These are phyloP conservation scores for Tetramorium alpestre DNA, from an alignment of 1,140 invertebrate species.

Conservation along the genomic window DNA sequence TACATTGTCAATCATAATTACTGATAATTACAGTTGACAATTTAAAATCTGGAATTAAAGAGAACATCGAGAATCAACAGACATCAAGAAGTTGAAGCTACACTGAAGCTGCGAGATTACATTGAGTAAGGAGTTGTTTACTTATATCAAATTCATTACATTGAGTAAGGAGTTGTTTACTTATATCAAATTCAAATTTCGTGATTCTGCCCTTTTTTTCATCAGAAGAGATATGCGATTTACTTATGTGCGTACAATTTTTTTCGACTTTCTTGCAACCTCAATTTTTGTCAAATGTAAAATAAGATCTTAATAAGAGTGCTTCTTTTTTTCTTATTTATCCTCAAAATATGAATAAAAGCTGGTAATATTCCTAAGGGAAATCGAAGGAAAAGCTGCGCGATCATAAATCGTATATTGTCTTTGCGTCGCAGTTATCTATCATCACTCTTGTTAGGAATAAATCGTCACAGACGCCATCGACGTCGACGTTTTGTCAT, in stretches of 20 bases:
- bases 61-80: not conserved
- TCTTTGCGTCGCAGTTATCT: slow-evolving; percentile 20
- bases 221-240: not conserved
- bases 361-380: not conserved
- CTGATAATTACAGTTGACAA: not conserved
- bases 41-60: not conserved
- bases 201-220: not conserved
- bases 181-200: not conserved
- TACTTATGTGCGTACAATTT: not conserved
- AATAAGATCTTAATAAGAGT: not conserved
- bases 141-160: not conserved
- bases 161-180: not conserved
- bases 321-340: not conserved
- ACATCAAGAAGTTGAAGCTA: not conserved
- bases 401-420: not conserved
- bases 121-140: not conserved
- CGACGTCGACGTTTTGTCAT: slow-evolving; percentile 20
- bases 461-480: not conserved
- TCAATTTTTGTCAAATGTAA: not conserved
- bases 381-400: not conserved
- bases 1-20: not conserved
- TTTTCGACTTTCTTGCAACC: not conserved
- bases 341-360: not conserved
- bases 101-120: not conserved
- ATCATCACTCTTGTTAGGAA: slow-evolving; percentile 24